These are phyloP conservation scores for Agrilus mali DNA, from an alignment of 2,888 invertebrate genomes.

Conservation along the genomic window DNA sequence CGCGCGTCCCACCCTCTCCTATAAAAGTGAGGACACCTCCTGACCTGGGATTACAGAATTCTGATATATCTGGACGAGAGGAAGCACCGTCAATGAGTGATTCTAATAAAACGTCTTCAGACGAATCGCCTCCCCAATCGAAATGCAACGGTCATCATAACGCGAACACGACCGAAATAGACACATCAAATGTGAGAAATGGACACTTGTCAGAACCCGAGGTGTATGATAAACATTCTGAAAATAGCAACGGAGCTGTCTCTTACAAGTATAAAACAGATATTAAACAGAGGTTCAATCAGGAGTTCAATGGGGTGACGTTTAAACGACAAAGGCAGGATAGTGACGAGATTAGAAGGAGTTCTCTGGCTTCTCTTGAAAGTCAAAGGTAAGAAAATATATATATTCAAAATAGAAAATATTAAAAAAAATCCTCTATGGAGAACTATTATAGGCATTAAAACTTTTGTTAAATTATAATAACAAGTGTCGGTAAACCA, in stretches of 20 bases:
- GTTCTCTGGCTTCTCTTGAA: slow-evolving; percentile 32
- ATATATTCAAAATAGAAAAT: no score
- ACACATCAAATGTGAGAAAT: slow-evolving; percentile 30
- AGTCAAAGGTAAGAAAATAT: slow-evolving; percentile 30
- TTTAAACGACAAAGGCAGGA: slow-evolving; percentile 21
- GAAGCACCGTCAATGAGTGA: not conserved
- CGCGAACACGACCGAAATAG: slow-evolving; percentile 27
- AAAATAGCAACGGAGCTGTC: slow-evolving; percentile 21
- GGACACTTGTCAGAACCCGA: slow-evolving; percentile 32
- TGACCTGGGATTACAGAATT: not conserved
- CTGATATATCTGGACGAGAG: not conserved
- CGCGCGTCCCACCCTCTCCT: slow-evolving; percentile 18
- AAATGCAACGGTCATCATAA: slow-evolving; percentile 9
- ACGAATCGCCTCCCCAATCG: not conserved
- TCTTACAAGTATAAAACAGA: slow-evolving; percentile 90
- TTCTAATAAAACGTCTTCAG: not conserved
- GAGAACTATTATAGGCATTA: no score
- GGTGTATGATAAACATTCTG: slow-evolving; percentile 20
- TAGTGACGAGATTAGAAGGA: slow-evolving; percentile 20
- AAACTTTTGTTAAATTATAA: no score
- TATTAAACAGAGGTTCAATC: slow-evolving; percentile 73
- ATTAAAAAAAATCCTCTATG: no score
- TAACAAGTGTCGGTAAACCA: no score
- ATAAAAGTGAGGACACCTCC: not conserved
- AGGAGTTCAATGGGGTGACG: slow-evolving; percentile 31